phyloP scores from a whole-genome alignment of 2,113 vertebrate species.

The Calonectris borealis region DNA sequence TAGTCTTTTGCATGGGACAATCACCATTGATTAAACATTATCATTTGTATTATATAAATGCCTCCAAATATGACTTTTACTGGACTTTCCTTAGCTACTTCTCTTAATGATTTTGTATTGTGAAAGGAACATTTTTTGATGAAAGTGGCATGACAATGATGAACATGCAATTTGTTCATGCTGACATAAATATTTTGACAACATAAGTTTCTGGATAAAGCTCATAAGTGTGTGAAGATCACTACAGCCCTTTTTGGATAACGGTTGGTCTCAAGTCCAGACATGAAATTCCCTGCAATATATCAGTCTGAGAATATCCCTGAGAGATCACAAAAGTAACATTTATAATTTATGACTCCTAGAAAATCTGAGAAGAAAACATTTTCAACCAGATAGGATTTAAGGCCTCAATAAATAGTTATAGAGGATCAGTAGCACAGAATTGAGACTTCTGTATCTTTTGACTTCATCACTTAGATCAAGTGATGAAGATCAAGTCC shows the following conservation, averaged over 20 bases:
- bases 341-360: background rate
- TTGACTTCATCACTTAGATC: background rate
- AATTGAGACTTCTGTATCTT: background rate
- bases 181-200: background rate
- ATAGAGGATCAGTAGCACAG: background rate
- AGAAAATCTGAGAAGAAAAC: background rate
- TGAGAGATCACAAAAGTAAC: background rate
- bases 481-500: background rate
- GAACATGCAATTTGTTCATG: background rate
- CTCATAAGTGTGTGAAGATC: background rate
- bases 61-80: background rate
- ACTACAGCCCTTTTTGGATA: background rate
- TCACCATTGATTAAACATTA: background rate
- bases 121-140: background rate
- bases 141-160: background rate
- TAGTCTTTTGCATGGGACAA: background rate
- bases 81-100: background rate
- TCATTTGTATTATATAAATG: background rate
- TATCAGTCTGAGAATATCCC: background rate
- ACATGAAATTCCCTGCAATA: background rate
- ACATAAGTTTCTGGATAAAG: background rate
- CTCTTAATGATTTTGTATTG: background rate
- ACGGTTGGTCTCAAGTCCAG: background rate
- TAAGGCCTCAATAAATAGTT: background rate
- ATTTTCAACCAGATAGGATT: background rate